Conservation (phyloP, 2,113 vertebrate genomes). For the Chauna torquata region DNA sequence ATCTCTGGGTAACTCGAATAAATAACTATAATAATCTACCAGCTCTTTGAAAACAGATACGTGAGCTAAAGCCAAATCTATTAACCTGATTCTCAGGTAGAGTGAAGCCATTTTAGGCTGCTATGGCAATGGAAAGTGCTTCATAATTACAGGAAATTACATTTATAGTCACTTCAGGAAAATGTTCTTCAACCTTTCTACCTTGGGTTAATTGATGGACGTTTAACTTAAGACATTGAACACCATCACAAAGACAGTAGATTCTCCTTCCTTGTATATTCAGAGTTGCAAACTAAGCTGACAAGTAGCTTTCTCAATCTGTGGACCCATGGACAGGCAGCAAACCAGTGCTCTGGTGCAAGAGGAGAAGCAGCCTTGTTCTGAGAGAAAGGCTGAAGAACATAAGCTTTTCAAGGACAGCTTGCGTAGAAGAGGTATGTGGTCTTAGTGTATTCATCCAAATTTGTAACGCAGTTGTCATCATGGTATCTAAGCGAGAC, state of each 20-base stretch:
- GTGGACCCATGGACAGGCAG: not conserved
- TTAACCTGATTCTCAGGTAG: not conserved
- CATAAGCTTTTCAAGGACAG: not conserved
- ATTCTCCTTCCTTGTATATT: not conserved
- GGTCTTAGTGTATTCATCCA: not conserved
- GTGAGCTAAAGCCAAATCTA: not conserved
- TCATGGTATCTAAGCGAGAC: not conserved
- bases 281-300: not conserved
- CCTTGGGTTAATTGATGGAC: not conserved
- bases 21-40: not conserved
- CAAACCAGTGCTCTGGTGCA: not conserved
- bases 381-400: not conserved
- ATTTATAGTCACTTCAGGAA: not conserved
- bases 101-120: not conserved
- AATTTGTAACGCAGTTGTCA: not conserved
- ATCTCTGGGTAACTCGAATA: not conserved
- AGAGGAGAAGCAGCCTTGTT: not conserved
- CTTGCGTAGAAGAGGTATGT: not conserved
- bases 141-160: slow-evolving; percentile 6
- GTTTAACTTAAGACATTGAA: not conserved
- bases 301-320: not conserved
- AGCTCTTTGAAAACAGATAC: not conserved
- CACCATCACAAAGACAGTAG: not conserved
- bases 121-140: not conserved
- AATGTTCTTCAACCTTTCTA: not conserved